Evolutionary conservation across 2,888 invertebrate genomes (phyloP), one percentile per base, ranked within the genome.

Genomic region (Chelonus formosanus): DNA sequence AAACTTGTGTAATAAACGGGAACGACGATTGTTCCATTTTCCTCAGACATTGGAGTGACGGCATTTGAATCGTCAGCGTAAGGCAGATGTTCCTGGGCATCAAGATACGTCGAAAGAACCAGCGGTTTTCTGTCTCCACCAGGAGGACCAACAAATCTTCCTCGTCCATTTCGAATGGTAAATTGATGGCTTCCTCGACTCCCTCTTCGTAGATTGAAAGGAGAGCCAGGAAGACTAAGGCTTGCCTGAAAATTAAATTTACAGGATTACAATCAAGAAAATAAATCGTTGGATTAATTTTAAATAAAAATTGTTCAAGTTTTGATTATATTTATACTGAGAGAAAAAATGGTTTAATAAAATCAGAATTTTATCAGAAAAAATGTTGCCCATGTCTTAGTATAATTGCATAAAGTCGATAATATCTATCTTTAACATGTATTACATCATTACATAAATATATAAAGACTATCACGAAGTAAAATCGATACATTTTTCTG

Each of bases 41-140:
- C 97, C 87, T 97, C 97, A 73, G 96, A 97, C 93, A 97, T 96
- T 63, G 98, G 98, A 70, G 97, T 98, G 68, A 96, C 97, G 73
- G 97, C 97, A 82, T 95, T 95, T 71, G 97, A 97, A 86, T 97
- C 98, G 85, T 98, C 98, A 66, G 97, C 97, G 84, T 96, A 98
- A 67, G 97, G 97, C 81, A 98, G 89, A 85, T 96, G 96, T 87
- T 96, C 95, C 85, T 94, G 94, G 75, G 94, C 95, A 85, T 95
- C 97, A 85, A 96, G 89, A 87, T 96, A 96, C 74, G 96, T 96
- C 79, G 95, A 96, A 75, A 96, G 89, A 73, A 97, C 96, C 80
- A 97, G 88, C 56, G 97, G 97, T 84, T 96, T 96, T 74, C 95
- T 90, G 86, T 97, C 97, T 64, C 92, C 92, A 68, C 92, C 92